A percentile compares a stretch with the other conserved stretches of the same genome.
phyloP scores from a whole-genome alignment of 2,797 vertebrate genomes.

The Heterohyrax brucei region DNA sequence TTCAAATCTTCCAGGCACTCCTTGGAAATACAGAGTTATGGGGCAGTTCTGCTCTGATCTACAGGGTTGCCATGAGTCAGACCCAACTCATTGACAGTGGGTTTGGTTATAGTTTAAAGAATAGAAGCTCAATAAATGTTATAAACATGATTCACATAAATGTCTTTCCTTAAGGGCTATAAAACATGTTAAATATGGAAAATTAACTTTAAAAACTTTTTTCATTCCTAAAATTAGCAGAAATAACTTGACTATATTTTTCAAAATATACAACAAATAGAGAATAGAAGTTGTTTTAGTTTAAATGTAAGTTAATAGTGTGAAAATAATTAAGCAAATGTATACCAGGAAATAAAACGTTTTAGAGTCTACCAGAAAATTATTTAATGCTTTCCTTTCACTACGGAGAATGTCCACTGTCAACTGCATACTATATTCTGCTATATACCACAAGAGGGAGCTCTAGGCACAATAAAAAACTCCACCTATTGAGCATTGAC shows the following conservation, averaged over 20 bases:
- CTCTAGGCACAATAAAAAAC: slow-evolving; percentile 28
- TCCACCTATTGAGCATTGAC: neutral
- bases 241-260: slow-evolving; percentile 48
- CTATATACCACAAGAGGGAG: slow-evolving; percentile 66
- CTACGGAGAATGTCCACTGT: slow-evolving; percentile 26
- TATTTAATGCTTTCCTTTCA: slow-evolving; percentile 31
- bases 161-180: slow-evolving; percentile 41
- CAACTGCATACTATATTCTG: slow-evolving; percentile 31
- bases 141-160: neutral
- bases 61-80: no score
- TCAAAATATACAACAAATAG: slow-evolving; percentile 8
- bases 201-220: slow-evolving; percentile 55
- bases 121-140: slow-evolving; percentile 40
- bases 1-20: no score
- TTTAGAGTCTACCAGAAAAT: slow-evolving; percentile 26
- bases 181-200: slow-evolving; percentile 24
- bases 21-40: no score
- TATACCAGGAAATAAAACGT: neutral
- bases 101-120: neutral
- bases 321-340: neutral
- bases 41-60: no score
- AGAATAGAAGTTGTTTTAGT: neutral
- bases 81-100: no score
- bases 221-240: slow-evolving; percentile 19
- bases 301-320: slow-evolving; percentile 1